Evolutionary conservation across 2,113 vertebrate genomes (phyloP), one percentile per base, ranked within the genome.

Genomic region (Syngnathus typhle): DNA sequence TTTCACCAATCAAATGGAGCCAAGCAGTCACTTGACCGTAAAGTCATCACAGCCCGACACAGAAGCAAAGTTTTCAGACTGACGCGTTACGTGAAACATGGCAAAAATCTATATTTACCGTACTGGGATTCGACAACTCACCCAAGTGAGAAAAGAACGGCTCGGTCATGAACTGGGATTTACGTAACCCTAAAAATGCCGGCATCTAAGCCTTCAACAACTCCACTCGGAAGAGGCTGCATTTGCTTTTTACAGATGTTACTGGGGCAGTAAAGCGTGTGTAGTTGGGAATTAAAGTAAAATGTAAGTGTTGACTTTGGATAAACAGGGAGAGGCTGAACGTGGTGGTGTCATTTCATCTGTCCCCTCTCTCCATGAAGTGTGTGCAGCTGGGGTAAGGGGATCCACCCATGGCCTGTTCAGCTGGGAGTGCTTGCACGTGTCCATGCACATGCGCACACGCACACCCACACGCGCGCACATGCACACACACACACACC

Each of bases 361-460:
- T 69, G 81, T 88, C 85, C 85, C 79, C 71, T 76, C 72, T 84
- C 77, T 70, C 73, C 73, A 56, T 80, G 79, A 84, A 74, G 78
- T 72, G 75, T 66, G 72, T 82, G 80, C 89, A 89, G 84, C 88
- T 88, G 87, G 55, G 27, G 27, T 32, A 32, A 32, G 78, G 79
- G 87, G 88, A 91, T 84, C 84, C 89, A 84, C 88, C 88, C 90
- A 82, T 79, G 80, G 86, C 79, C 80, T 79, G 78, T 75, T 88
- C 90, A 90, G 91, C 89, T 92, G 90, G 88, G 87, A 91, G 81
- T 82, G 81, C 90, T 91, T 73, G 55, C 74, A 82, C 62, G 10
- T 73, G 66, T 69, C 71, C 64, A 67, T 74, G 76, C 81, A 73
- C 60, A 77, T 62, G 70, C 6, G 2, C 70, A 11, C 61, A 38